Evolutionary conservation across 1,140 invertebrate species (phyloP), one percentile per base, ranked within the genome.

Genomic region (Samia ricini): DNA sequence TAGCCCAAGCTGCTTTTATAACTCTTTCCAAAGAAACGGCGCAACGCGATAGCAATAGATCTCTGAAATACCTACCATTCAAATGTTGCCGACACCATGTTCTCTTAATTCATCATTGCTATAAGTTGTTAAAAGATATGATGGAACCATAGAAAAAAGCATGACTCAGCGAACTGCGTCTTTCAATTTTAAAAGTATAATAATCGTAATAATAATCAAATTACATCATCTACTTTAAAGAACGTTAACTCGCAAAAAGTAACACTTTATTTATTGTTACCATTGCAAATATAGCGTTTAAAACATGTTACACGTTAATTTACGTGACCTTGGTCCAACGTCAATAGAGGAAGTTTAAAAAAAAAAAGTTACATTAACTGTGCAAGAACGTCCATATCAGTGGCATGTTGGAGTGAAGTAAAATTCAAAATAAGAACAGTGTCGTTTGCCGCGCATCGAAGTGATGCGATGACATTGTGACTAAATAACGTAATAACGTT

Each of bases 201-300:
- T 42, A 1, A 15, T 42, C 10, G 10, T 29, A 42, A 42, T 42
- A 42, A 42, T 42, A 42, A 42, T 42, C 33, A 42, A 42, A 42
- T 42, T 42, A 42, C 33, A 42, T 42, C 33, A 42, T 42, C 33
- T 42, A 42, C 33, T 42, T n/a, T 42, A 42, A 42, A 42, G 33
- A 15, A 42, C 33, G 33, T 42, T 42, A 42, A 42, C 33, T 12
- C 33, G 33, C 33, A 42, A 42, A 42, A 42, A 42, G 33, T 42
- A 42, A 42, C 33, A 42, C 33, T 10, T 42, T 42, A 42, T 42
- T n/a, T n/a, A n/a, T n/a, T n/a, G n/a, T n/a, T 42, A 42, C 33
- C 4, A 42, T 42, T 42, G 33, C 33, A 42, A 42, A 42, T 42
- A 42, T 42, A 42, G 33, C 33, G 33, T 42, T 42, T 15, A 42